Conservation (phyloP, 2,797 vertebrate genomes). For the Australoheros facetus region DNA sequence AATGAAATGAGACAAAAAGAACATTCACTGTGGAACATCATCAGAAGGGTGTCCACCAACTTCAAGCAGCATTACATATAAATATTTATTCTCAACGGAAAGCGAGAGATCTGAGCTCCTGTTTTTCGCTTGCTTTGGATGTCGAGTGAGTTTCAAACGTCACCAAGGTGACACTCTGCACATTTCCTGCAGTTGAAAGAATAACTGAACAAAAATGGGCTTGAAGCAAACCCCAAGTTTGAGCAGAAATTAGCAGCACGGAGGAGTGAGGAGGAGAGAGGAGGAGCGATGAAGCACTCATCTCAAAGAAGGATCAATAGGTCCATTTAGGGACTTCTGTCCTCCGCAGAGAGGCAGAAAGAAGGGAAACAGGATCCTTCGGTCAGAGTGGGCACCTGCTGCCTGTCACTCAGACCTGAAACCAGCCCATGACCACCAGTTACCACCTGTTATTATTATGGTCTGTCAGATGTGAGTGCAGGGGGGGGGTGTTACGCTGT, state of each 20-base stretch:
- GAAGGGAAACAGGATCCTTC: background rate
- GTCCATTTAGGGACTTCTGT: slow-evolving; percentile 54
- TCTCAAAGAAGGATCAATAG: slow-evolving; percentile 26
- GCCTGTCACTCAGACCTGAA: slow-evolving; percentile 37
- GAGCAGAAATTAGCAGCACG: background rate
- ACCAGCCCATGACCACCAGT: slow-evolving; percentile 30
- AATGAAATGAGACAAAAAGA: too few relatives aligned
- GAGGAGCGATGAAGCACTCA: background rate
- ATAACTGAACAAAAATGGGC: slow-evolving; percentile 4
- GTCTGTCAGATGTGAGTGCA: slow-evolving; percentile 6
- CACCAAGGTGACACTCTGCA: slow-evolving; percentile 5
- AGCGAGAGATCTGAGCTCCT: background rate
- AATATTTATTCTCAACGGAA: background rate
- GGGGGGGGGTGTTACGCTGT: background rate
- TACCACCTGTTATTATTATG: slow-evolving; percentile 52
- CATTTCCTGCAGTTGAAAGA: background rate
- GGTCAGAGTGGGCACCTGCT: slow-evolving; percentile 23
- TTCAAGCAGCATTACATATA: background rate
- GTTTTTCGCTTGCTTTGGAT: background rate
- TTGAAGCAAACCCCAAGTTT: background rate
- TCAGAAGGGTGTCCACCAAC: too few relatives aligned
- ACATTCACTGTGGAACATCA: too few relatives aligned
- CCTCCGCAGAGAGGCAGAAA: background rate
- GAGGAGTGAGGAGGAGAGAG: background rate
- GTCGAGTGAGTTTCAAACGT: background rate